A percentile compares a stretch with the other conserved stretches of the same genome.
These are phyloP conservation scores for Erpetoichthys calabaricus DNA, from an alignment of 2,797 vertebrate species.

Conservation along the genomic window DNA sequence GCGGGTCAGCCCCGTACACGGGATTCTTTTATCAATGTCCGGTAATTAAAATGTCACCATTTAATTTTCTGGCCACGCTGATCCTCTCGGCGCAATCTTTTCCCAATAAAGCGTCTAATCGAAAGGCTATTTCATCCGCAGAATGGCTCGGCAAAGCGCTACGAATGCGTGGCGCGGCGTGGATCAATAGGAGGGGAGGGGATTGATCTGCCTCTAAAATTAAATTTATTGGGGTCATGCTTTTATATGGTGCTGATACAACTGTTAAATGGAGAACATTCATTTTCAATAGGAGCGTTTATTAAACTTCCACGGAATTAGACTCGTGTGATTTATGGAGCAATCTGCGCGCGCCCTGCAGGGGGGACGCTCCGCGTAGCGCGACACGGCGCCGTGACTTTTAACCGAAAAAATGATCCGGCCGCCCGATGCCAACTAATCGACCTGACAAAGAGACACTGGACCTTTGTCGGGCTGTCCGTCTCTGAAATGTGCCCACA, in stretches of 20 bases:
- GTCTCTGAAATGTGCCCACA: too few species aligned
- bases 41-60: conserved; percentile 94
- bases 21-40: conserved; percentile 75
- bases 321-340: conserved; percentile 62
- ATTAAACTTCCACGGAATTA: conserved; percentile 77
- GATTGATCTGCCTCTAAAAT: conserved; percentile 86
- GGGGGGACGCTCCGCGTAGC: conserved; percentile 37
- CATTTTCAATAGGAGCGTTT: conserved; percentile 70
- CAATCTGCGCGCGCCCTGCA: conserved; percentile 56
- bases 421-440: conserved; percentile 8
- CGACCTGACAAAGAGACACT: too few species aligned
- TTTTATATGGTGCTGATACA: conserved; percentile 83
- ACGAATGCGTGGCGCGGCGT: conserved; percentile 41
- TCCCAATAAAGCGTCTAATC: conserved; percentile 73
- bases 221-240: conserved; percentile 85
- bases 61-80: conserved; percentile 69
- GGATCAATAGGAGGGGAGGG: conserved; percentile 70
- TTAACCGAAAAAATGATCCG: conserved; percentile 41
- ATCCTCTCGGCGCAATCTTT: conserved; percentile 67
- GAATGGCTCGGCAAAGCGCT: conserved; percentile 43
- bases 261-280: conserved; percentile 85
- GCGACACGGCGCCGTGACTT: conserved; percentile 45
- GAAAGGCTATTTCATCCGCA: conserved; percentile 65
- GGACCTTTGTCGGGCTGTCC: too few species aligned
- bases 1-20: conserved; percentile 37